Evolutionary conservation across 2,888 invertebrate genomes (phyloP).

Genomic region (Argyresthia albistria): DNA sequence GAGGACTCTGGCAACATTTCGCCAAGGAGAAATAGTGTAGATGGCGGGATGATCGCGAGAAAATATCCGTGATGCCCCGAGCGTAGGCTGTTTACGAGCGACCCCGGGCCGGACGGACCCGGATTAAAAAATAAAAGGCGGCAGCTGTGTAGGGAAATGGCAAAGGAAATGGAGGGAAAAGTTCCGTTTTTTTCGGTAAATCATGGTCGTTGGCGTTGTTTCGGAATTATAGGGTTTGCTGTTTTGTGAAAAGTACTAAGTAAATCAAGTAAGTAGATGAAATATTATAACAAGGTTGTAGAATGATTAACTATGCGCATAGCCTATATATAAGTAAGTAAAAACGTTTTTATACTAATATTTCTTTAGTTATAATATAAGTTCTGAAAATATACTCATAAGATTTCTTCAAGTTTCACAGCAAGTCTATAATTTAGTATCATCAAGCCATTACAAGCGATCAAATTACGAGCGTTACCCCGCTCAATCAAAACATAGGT

Average conservation of each 20-base stretch:
- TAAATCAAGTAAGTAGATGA: neutral
- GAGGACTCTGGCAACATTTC: neutral
- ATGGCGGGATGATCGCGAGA: constrained; percentile 58
- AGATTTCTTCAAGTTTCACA: too few relatives aligned
- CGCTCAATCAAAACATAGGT: neutral
- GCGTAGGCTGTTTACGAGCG: constrained; percentile 41
- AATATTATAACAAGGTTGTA: too few relatives aligned
- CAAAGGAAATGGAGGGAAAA: neutral
- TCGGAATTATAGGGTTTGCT: neutral
- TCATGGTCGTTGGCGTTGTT: neutral
- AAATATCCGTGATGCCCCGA: constrained; percentile 52
- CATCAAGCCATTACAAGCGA: neutral
- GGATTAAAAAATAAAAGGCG: constrained; percentile 50
- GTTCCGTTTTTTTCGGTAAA: neutral
- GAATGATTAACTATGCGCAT: too few relatives aligned
- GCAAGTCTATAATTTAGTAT: too few relatives aligned
- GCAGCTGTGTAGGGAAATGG: neutral
- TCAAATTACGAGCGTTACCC: neutral
- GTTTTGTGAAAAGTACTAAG: too few relatives aligned
- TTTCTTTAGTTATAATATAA: neutral
- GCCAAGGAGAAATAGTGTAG: constrained; percentile 9
- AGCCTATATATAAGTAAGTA: too few relatives aligned
- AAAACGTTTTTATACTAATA: neutral
- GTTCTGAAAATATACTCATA: too few relatives aligned
- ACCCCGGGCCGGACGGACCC: constrained; percentile 19